Conservation (phyloP, 2,888 invertebrate genomes). For the Dynastes maya region DNA sequence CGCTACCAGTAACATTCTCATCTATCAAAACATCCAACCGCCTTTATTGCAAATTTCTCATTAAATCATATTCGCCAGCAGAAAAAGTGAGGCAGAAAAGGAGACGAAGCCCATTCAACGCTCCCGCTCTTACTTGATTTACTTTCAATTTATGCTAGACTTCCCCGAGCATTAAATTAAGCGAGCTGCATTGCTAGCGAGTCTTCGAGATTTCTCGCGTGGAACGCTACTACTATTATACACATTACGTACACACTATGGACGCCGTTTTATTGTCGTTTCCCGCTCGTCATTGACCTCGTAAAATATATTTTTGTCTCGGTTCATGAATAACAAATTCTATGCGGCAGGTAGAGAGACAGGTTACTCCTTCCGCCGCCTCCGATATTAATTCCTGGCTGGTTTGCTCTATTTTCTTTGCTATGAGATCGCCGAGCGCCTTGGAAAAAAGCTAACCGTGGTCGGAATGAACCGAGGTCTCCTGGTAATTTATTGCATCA, state of each 20-base stretch:
- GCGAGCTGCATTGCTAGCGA: not conserved
- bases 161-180: conserved; percentile 14
- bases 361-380: not conserved
- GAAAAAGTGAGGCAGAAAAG: not conserved
- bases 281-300: conserved; percentile 1
- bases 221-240: not conserved
- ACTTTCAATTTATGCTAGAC: conserved; percentile 16
- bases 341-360: conserved; percentile 4
- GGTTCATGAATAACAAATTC: conserved; percentile 10
- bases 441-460: not conserved
- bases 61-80: conserved; percentile 10
- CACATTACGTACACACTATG: not conserved
- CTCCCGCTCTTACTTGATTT: not conserved
- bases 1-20: not conserved
- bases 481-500: not conserved
- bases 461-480: not conserved
- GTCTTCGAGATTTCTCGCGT: not conserved
- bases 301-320: conserved; percentile 16
- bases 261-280: not conserved
- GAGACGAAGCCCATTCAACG: not conserved
- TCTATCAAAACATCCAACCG: not conserved
- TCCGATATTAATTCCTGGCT: conserved; percentile 4
- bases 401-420: conserved; percentile 11
- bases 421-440: not conserved
- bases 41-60: not conserved